Evolutionary conservation across 2,113 vertebrate genomes (phyloP), one percentile per base, ranked within the genome.

Genomic region (Uria aalge): DNA sequence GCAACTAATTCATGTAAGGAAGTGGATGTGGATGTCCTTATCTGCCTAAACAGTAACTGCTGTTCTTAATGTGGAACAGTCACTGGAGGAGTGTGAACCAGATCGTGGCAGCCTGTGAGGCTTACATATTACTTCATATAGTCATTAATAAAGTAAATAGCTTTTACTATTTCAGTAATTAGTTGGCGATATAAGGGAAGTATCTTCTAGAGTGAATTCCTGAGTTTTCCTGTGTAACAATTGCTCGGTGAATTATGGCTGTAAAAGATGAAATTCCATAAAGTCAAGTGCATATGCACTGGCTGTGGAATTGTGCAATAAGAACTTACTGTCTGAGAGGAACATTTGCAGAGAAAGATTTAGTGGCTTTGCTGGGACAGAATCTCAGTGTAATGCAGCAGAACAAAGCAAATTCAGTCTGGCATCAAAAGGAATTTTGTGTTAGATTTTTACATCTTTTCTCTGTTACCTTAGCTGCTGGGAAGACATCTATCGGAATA

Each of bases 381-480:
- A 92, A 88, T 68, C 29, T 66, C 40, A 45, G 22, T 1, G 1
- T 80, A 64, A 36, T 27, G 29, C 22, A 3, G 30, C 30, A 72
- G 47, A 92, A 68, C 34, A 82, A 85, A 94, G 20, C n/a, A 60
- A 88, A 90, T 92, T 75, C 43, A 80, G 24, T 45, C 16, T 66
- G 38, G 13, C 19, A 88, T 94, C 53, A 73, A 66, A 85, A 88
- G 15, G 55, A 93, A 53, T 69, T 79, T 72, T 69, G 8, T 85
- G 48, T 80, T 86, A 69, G 24, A 66, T 56, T 90, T 95, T 94
- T 75, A 12, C 26, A 12, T 82, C 56, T 88, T 85, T 72, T 84
- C 22, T 16, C 11, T 1, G 3, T 84, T 80, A 55, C 40, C 3
- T 60, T 73, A 76, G 36, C 57, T 60, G 6, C 34, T 93, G 27